A percentile compares a stretch with the other conserved stretches of the same genome.
These are phyloP conservation scores for Morone saxatilis DNA, from an alignment of 2,113 vertebrate species.

Conservation along the genomic window DNA sequence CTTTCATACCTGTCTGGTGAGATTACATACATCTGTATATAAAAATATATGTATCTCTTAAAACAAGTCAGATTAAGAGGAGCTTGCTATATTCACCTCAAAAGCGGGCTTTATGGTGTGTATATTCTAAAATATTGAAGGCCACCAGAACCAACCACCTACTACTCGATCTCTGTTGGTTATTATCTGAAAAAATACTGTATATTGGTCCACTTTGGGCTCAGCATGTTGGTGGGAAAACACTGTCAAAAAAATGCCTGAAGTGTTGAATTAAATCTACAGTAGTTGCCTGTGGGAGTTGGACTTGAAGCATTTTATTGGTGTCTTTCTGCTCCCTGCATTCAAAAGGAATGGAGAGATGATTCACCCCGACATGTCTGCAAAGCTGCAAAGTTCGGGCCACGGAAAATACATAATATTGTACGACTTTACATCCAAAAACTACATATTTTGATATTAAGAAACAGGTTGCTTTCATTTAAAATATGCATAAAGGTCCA, in stretches of 20 bases:
- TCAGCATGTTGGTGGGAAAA: conserved; percentile 41
- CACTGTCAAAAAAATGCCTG: conserved; percentile 65
- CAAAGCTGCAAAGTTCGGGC: conserved; percentile 22
- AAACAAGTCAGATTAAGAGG: conserved; percentile 1
- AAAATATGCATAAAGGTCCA: not conserved
- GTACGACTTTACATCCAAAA: not conserved
- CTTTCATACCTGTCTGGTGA: conserved; percentile 23
- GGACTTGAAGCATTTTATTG: conserved; percentile 54
- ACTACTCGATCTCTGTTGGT: conserved; percentile 26
- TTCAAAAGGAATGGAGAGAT: conserved; percentile 44
- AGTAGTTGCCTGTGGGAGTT: conserved; percentile 64
- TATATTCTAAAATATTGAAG: conserved; percentile 22
- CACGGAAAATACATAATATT: conserved; percentile 2
- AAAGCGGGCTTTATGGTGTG: conserved; percentile 1
- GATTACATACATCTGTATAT: conserved; percentile 13
- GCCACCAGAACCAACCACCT: conserved; percentile 29
- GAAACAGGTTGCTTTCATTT: not conserved
- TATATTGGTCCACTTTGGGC: conserved; percentile 41
- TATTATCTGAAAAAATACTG: conserved; percentile 41
- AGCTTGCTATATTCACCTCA: not conserved
- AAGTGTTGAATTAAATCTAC: conserved; percentile 64
- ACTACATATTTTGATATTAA: not conserved
- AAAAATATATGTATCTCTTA: conserved; percentile 14
- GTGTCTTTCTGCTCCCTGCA: conserved; percentile 36
- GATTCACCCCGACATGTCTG: conserved; percentile 45